A percentile compares a stretch with the other conserved stretches of the same genome.
phyloP scores from a whole-genome alignment of 2,113 vertebrate species.

The Limnothrissa miodon region DNA sequence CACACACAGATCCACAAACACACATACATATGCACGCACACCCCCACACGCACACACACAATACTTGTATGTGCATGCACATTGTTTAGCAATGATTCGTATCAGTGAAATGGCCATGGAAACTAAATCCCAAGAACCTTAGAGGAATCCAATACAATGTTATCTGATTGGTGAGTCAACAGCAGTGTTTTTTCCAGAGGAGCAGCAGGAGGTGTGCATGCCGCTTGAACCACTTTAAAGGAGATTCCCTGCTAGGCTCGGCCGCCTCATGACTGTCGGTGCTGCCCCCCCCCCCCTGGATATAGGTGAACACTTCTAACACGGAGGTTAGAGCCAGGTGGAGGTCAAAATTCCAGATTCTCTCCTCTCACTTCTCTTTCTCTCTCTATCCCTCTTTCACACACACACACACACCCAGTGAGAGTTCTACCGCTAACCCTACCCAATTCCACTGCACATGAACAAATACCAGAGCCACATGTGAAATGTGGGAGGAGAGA shows the following conservation, averaged over 20 bases:
- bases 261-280: neutral
- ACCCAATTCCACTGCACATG: slow-evolving; percentile 2
- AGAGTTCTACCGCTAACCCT: neutral
- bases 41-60: neutral
- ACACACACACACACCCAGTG: neutral
- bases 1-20: neutral
- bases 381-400: neutral
- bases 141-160: neutral
- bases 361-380: neutral
- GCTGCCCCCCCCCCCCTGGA: neutral
- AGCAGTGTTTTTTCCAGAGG: neutral
- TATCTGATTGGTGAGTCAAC: neutral
- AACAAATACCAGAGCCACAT: slow-evolving; percentile 16
- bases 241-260: neutral
- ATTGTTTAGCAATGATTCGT: neutral
- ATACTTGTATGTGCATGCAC: neutral
- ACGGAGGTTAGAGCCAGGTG: neutral
- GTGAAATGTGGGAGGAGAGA: neutral
- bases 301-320: neutral
- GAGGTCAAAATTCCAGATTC: neutral
- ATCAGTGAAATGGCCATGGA: neutral
- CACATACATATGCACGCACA: neutral
- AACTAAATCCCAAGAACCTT: neutral
- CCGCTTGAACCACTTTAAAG: neutral
- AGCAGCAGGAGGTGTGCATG: neutral